phyloP scores from a whole-genome alignment of 1,140 invertebrate genomes.

The Drosophila arawakana region DNA sequence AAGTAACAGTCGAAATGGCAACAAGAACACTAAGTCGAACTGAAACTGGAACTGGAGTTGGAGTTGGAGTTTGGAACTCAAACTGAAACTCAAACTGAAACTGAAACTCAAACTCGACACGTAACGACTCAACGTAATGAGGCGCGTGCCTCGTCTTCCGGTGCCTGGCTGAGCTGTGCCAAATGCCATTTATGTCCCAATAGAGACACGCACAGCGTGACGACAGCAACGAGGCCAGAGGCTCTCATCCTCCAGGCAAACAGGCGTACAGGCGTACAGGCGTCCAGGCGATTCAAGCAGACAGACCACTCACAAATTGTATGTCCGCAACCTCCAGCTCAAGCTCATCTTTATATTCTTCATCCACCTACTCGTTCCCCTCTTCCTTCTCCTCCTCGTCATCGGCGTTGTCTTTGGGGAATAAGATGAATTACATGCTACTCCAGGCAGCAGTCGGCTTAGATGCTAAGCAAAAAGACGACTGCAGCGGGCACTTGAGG shows the following conservation, averaged over 20 bases:
- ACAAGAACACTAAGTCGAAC: not conserved
- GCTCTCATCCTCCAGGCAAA: not conserved
- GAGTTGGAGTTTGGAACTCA: not conserved
- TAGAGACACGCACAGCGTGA: conserved; percentile 74
- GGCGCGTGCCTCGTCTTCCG: conserved; percentile 63
- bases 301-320: conserved; percentile 8
- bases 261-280: not conserved
- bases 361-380: not conserved
- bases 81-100: not conserved
- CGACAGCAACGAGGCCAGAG: conserved; percentile 62
- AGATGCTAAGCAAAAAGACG: conserved; percentile 21
- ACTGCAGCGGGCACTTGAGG: conserved; percentile 45
- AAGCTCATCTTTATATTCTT: too few species aligned
- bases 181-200: conserved; percentile 80
- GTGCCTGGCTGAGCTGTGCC: conserved; percentile 36
- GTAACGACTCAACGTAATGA: conserved; percentile 68
- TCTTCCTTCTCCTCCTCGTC: conserved; percentile 25
- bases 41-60: conserved; percentile 17
- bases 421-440: conserved; percentile 82
- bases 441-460: conserved; percentile 61
- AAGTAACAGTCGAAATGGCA: not conserved
- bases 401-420: conserved; percentile 67
- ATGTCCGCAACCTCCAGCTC: not conserved
- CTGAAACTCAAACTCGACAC: conserved; percentile 44
- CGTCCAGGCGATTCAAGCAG: conserved; percentile 9